These are phyloP conservation scores for Pemphigus obesinymphae DNA, from an alignment of 1,140 invertebrate genomes.

Conservation along the genomic window DNA sequence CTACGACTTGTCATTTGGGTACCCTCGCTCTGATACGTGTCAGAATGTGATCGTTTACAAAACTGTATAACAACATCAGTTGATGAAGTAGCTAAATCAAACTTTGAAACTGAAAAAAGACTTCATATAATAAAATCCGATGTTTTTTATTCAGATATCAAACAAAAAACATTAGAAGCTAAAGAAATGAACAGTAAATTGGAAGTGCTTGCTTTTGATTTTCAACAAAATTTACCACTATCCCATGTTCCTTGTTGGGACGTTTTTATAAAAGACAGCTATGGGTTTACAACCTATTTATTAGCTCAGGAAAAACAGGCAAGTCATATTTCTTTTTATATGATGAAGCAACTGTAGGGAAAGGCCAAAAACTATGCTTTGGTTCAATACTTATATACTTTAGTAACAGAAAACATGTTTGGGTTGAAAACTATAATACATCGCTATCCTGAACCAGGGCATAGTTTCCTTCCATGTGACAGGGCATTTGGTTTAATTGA, in stretches of 20 bases:
- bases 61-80: not conserved
- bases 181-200: not conserved
- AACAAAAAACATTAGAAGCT: not conserved
- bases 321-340: constrained; percentile 25
- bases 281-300: constrained; percentile 40
- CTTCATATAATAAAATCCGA: not conserved
- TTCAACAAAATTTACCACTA: constrained; percentile 11
- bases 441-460: not conserved
- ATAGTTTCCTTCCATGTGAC: not conserved
- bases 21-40: constrained; percentile 47
- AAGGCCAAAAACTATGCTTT: not conserved
- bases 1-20: constrained; percentile 46
- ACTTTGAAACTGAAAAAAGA: constrained; percentile 43
- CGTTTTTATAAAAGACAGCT: constrained; percentile 19
- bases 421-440: not conserved
- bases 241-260: not conserved
- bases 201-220: not conserved
- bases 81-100: not conserved
- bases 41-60: constrained; percentile 44
- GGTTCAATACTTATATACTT: not conserved
- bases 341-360: not conserved
- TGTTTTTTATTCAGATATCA: not conserved
- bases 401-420: not conserved
- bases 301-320: constrained; percentile 39
- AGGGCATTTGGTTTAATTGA: not conserved